Evolutionary conservation across 2,113 vertebrate genomes (phyloP), one percentile per base, ranked within the genome.

Genomic region (Sceloporus undulatus): DNA sequence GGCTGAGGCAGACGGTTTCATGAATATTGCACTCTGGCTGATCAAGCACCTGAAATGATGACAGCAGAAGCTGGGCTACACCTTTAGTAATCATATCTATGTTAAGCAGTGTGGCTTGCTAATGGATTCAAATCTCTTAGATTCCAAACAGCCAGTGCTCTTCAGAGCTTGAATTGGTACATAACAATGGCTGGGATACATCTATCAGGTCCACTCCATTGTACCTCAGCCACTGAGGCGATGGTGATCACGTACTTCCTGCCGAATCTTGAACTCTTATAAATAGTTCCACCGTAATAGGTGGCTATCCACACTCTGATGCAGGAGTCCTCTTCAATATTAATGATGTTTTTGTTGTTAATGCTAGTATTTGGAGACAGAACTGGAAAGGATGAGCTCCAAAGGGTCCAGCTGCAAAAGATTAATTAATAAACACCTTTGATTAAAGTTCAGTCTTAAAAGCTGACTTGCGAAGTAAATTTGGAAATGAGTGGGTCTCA

Each of bases 11-110:
- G 98, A 99, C 5, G 96, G 97, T 48, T 98, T 99, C 91, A 98
- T 99, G 98, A 99, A 99, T 90, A 95, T 97, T 1, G 97, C 94
- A 0, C 94, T 99, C 75, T 99, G 99, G 99, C 95, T 99, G 85
- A 93, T 96, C 54, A 96, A 97, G 8, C 98, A 99, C 94, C 89
- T 98, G 88, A 90, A n/a, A 85, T 93, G 94, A 91, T 96, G 89
- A 96, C 16, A 34, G 29, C 11, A 21, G 25, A 34, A 59, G 23
- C 6, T 19, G 21, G n/a, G 5, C 23, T 25, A 10, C 18, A 18
- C 3, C 0, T 4, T 0, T 82, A n/a, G 1, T 34, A 0, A 0
- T 34, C 23, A 88, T 73, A 42, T 79, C 66, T 62, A 38, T 79
- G 92, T 91, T 94, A 95, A 95, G 93, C 0, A 0, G 29, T 23